Evolutionary conservation across 1,140 invertebrate species (phyloP).

Genomic region (Saccostrea cuccullata): DNA sequence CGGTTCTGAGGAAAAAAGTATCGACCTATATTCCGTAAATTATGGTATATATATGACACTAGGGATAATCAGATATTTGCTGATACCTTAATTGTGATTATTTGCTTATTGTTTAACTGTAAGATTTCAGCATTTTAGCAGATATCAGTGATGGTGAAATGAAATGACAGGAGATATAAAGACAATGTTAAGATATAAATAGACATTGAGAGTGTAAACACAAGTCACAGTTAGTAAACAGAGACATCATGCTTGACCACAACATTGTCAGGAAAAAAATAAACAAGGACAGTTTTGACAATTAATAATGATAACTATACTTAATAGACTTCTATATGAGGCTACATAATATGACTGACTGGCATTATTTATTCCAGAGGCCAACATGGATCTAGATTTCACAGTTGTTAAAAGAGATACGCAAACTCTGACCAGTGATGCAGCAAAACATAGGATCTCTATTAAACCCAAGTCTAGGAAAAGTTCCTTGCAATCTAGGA

Average conservation of each 20-base stretch:
- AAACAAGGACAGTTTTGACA: neutral
- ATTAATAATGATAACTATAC: neutral
- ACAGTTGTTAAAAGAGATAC: constrained; percentile 50
- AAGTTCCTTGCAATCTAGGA: neutral
- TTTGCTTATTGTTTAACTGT: too few species aligned
- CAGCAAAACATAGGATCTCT: constrained; percentile 69
- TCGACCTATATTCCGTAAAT: too few species aligned
- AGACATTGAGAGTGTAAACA: neutral
- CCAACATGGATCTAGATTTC: constrained; percentile 48
- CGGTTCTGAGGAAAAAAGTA: too few species aligned
- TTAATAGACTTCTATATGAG: too few species aligned
- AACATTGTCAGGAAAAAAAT: neutral
- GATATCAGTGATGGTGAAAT: too few species aligned
- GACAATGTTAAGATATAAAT: neutral
- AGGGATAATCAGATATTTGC: too few species aligned
- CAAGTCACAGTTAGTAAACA: neutral
- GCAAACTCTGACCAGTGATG: constrained; percentile 61
- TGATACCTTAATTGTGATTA: too few species aligned
- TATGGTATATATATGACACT: too few species aligned
- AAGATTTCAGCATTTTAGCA: too few species aligned
- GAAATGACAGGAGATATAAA: too few species aligned
- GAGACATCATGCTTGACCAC: neutral
- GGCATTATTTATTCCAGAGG: constrained; percentile 19
- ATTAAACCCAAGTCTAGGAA: constrained; percentile 65
- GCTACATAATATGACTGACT: neutral